These are phyloP conservation scores for Staurois parvus DNA, from an alignment of 2,797 vertebrate genomes.

Conservation along the genomic window DNA sequence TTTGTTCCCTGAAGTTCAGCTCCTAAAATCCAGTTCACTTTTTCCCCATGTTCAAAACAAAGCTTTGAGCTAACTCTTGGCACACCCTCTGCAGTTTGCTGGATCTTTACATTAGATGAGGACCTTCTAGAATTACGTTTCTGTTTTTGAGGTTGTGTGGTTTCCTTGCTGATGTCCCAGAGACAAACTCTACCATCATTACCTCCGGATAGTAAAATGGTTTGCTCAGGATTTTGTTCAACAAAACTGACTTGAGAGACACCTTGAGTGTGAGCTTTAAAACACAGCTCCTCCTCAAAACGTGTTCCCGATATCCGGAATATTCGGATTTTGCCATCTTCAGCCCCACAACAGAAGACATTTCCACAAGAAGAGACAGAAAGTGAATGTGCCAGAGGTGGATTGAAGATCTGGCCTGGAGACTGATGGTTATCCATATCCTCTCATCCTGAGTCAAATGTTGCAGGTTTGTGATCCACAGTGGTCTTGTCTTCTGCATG, in stretches of 20 bases:
- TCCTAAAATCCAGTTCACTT: slow-evolving; percentile 93
- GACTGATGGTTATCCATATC: slow-evolving; percentile 72
- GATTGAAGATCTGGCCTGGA: slow-evolving; percentile 89
- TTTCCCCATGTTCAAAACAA: slow-evolving; percentile 86
- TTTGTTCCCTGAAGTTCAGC: slow-evolving; percentile 82
- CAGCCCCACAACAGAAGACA: slow-evolving; percentile 87
- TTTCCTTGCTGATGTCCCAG: slow-evolving; percentile 84
- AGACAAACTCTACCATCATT: slow-evolving; percentile 89
- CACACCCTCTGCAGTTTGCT: slow-evolving; percentile 63
- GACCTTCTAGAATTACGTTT: slow-evolving; percentile 71
- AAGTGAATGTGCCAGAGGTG: slow-evolving; percentile 89
- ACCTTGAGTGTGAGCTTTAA: slow-evolving; percentile 87
- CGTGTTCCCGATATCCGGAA: slow-evolving; percentile 84
- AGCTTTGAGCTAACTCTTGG: slow-evolving; percentile 76
- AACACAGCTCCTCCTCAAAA: slow-evolving; percentile 80
- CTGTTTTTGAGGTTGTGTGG: slow-evolving; percentile 73
- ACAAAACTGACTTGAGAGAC: slow-evolving; percentile 92
- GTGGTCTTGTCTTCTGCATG: slow-evolving; percentile 89
- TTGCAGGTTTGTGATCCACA: slow-evolving; percentile 90
- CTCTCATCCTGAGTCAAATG: slow-evolving; percentile 75
- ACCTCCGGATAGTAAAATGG: slow-evolving; percentile 89
- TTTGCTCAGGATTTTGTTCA: slow-evolving; percentile 77
- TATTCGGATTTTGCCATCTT: slow-evolving; percentile 88
- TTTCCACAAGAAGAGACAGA: slow-evolving; percentile 89
- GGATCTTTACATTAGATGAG: slow-evolving; percentile 58